Evolutionary conservation across 2,797 vertebrate species (phyloP), one percentile per base, ranked within the genome.

Genomic region (Trachops cirrhosus): DNA sequence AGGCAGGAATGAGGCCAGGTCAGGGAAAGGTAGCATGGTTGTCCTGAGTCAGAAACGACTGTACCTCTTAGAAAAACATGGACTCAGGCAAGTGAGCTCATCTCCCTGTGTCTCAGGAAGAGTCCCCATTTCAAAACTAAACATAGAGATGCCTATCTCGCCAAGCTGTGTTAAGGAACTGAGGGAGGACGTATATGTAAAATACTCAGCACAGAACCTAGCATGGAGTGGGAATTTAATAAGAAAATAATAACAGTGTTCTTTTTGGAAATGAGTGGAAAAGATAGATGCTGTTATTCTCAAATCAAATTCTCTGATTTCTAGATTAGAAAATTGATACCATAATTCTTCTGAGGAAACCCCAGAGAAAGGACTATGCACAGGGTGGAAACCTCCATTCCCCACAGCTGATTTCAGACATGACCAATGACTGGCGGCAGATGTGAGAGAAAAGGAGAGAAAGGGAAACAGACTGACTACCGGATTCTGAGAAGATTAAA

Each of bases 221-320:
- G 64, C 32, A 68, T 34, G 64, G 37, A 50, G 32, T 12, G n/a
- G 50, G 21, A 59, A 54, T 9, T 62, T 22, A 67, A 12, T n/a
- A 37, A 8, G 29, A 96, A 83, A 59, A n/a, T 67, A n/a, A 67
- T 44, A 85, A 62, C 18, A 79, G 29, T 21, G 6, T 50, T 57
- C 52, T 74, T 85, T 57, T 12, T 70, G n/a, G n/a, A 93, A 48
- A 29, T 34, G 77, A 82, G 14, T 4, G 18, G 3, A 3, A 37
- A 80, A 92, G 64, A 64, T 10, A 50, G n/a, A 54, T 22, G 16
- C 26, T 70, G 29, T 68, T 59, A 44, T 54, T 96, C 52, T 68
- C 44, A 92, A 88, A 80, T 46, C 29, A 62, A 87, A 41, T 68
- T 80, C 10, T 82, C 37, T 86, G 39, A 54, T 62, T 97, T 95